phyloP scores from a whole-genome alignment of 1,140 invertebrate genomes.

The Bactericera cockerelli region DNA sequence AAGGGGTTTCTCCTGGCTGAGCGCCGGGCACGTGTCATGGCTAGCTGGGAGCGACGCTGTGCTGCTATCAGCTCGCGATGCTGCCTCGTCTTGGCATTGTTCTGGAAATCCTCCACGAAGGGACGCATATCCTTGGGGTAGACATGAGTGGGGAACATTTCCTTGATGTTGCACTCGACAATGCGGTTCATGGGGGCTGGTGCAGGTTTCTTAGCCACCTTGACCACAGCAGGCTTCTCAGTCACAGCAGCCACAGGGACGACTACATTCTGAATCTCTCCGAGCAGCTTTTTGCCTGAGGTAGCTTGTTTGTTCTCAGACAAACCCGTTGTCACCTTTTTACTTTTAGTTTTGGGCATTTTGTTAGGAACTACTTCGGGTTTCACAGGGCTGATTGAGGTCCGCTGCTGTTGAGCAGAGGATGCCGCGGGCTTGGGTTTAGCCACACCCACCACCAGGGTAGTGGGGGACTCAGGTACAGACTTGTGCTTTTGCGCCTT shows the following conservation, averaged over 20 bases:
- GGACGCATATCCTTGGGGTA: constrained; percentile 6
- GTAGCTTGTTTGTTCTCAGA: not conserved
- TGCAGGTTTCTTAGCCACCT: not conserved
- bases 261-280: not conserved
- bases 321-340: not conserved
- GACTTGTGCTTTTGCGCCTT: not conserved
- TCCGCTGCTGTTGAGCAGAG: not conserved
- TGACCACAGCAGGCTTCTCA: not conserved
- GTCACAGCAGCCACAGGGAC: not conserved
- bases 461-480: not conserved
- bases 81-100: not conserved
- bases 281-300: not conserved
- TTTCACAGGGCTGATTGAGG: not conserved
- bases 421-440: not conserved
- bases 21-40: not conserved
- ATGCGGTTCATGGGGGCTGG: constrained; percentile 1
- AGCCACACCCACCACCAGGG: too few species aligned
- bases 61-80: not conserved
- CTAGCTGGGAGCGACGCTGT: not conserved
- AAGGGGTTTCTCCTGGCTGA: not conserved
- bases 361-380: constrained; percentile 7
- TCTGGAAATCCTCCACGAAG: not conserved
- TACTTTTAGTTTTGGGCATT: constrained; percentile 2
- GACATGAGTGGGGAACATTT: constrained; percentile 4
- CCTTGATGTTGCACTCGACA: constrained; percentile 2